A percentile compares a stretch with the other conserved stretches of the same genome.
These are phyloP conservation scores for Amyelois transitella DNA, from an alignment of 1,140 invertebrate genomes.

Conservation along the genomic window DNA sequence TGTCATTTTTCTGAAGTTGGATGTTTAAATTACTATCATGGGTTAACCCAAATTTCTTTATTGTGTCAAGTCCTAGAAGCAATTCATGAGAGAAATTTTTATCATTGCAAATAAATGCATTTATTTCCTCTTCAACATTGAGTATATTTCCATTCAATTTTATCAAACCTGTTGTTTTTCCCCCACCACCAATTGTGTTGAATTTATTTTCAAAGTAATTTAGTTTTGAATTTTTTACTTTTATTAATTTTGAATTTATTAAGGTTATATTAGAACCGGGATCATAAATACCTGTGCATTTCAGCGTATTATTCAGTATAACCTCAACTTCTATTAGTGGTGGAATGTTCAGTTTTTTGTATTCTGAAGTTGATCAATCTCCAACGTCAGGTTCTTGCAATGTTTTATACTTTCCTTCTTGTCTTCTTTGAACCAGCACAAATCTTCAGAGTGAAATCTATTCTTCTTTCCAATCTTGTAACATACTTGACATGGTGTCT, in stretches of 20 bases:
- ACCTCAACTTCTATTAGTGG: slow-evolving; percentile 29
- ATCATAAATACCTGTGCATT: slow-evolving; percentile 22
- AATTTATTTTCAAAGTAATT: slow-evolving; percentile 6
- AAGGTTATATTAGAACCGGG: slow-evolving; percentile 18
- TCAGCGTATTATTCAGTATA: slow-evolving; percentile 15
- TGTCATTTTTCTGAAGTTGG: slow-evolving; percentile 15
- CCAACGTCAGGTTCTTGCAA: slow-evolving; percentile 32
- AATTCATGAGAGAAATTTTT: slow-evolving; percentile 25
- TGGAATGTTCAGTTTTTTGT: slow-evolving; percentile 24
- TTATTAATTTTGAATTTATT: slow-evolving; percentile 26
- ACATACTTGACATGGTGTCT: slow-evolving; percentile 31
- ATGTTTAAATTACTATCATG: slow-evolving; percentile 28
- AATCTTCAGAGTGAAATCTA: slow-evolving; percentile 29
- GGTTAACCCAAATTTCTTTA: slow-evolving; percentile 24
- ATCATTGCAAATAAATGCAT: slow-evolving; percentile 24
- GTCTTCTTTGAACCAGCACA: slow-evolving; percentile 28
- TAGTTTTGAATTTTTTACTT: slow-evolving; percentile 8
- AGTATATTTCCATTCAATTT: slow-evolving; percentile 21
- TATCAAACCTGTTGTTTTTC: slow-evolving; percentile 15
- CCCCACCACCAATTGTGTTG: slow-evolving; percentile 28
- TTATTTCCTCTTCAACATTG: slow-evolving; percentile 14
- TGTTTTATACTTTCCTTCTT: slow-evolving; percentile 12
- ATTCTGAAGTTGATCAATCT: too few species aligned
- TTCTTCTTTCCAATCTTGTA: slow-evolving; percentile 35
- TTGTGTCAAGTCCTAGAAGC: slow-evolving; percentile 13